Evolutionary conservation across 2,797 vertebrate genomes (phyloP), one percentile per base, ranked within the genome.

Genomic region (Tadarida brasiliensis): DNA sequence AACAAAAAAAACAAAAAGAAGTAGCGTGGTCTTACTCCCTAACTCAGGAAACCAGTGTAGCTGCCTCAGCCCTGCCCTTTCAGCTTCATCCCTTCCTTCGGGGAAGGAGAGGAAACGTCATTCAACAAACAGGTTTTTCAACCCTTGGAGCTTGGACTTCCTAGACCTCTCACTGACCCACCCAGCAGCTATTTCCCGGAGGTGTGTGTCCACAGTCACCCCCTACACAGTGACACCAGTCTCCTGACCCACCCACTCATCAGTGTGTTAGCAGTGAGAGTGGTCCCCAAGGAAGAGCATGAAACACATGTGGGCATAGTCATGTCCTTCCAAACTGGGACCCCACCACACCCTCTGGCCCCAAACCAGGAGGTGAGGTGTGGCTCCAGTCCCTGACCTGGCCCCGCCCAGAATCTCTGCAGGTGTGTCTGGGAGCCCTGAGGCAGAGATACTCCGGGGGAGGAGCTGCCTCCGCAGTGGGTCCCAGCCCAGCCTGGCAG

Each of bases 401-500:
- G 80, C 28, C 71, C 87, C 14, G 30, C 61, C 65, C 56, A 22
- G 76, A 84, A n/a, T 11, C 57, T 30, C 3, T 14, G 0, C 14
- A n/a, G 49, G 59, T 28, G 8, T 33, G 20, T 30, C 28, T 16
- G 28, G 61, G 51, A 39, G 59, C 83, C 94, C 30, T 16, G 12
- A 6, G 3, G 5, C 51, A 6, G 68, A 12, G 85, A 88, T 85
- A 86, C 95, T 92, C 96, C 33, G 0, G 12, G 76, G 97, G 96
- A 87, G 97, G 96, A 95, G 97, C 90, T 28, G 86, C 84, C 5
- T 8, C 16, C 7, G 0, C 9, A 2, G 26, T 11, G 30, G 4
- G 16, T 39, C 56, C 78, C 20, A 0, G 51, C 33, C 14, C 35
- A 22, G 15, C 17, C 56, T 0, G 6, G 24, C 33, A 0, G 33